Conservation (phyloP, 2,113 vertebrate species). For the Addax nasomaculatus region DNA sequence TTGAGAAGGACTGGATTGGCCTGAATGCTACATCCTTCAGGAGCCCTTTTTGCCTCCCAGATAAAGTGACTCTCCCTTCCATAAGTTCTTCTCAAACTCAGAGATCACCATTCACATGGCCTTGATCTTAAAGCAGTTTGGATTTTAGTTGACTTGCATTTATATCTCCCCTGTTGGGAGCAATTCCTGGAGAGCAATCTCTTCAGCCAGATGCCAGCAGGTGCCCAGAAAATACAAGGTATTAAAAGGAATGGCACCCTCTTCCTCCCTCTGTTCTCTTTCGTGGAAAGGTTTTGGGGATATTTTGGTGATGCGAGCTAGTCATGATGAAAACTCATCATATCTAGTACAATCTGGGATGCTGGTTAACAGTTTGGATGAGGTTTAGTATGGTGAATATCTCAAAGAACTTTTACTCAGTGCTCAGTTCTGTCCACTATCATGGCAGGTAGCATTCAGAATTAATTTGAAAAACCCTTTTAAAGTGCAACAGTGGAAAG, state of each 20-base stretch:
- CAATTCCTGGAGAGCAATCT: not conserved
- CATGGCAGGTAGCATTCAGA: not conserved
- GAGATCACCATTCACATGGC: not conserved
- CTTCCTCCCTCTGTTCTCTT: not conserved
- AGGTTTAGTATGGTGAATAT: not conserved
- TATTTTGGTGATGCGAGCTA: not conserved
- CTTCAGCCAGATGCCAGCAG: not conserved
- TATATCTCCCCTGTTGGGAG: not conserved
- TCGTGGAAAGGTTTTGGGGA: not conserved
- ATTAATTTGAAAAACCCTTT: not conserved
- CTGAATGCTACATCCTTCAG: fast-evolving
- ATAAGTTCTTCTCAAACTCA: not conserved
- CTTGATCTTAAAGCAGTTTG: not conserved
- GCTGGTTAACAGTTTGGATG: not conserved
- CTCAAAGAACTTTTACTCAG: not conserved
- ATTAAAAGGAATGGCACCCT: not conserved
- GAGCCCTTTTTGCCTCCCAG: not conserved
- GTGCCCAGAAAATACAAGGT: not conserved
- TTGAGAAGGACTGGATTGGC: not conserved
- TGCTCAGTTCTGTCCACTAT: not conserved
- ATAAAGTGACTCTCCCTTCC: not conserved
- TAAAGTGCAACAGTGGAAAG: not conserved
- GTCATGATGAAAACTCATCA: not conserved
- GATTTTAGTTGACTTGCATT: not conserved
- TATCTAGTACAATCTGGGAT: not conserved